phyloP scores from a whole-genome alignment of 2,888 invertebrate genomes.

The Ormyrus nitidulus region DNA sequence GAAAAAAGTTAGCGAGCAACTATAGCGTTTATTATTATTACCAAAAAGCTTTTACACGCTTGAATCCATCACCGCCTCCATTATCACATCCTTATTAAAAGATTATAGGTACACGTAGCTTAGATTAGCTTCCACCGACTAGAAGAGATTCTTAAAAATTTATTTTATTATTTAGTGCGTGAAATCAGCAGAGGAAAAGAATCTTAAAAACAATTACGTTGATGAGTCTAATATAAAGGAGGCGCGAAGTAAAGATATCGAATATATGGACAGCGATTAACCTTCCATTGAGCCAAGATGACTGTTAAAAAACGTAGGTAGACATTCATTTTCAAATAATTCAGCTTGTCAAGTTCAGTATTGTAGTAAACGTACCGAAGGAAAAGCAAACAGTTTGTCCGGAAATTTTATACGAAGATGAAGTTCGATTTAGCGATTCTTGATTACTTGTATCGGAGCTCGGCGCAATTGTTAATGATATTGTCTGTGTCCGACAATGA shows the following conservation, averaged over 20 bases:
- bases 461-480: constrained; percentile 42
- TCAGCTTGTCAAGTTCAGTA: constrained; percentile 60
- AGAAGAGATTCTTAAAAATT: constrained; percentile 23
- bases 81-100: constrained; percentile 7
- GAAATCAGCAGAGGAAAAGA: constrained; percentile 72
- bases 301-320: constrained; percentile 56
- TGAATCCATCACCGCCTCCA: background rate
- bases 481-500: constrained; percentile 38
- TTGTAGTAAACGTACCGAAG: constrained; percentile 57
- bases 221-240: constrained; percentile 72
- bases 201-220: constrained; percentile 71
- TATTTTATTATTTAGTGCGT: constrained; percentile 68
- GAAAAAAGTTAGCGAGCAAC: no score
- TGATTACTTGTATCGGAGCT: constrained; percentile 38
- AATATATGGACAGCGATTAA: constrained; percentile 72
- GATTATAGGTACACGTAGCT: constrained; percentile 22
- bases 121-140: constrained; percentile 8
- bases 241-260: constrained; percentile 65
- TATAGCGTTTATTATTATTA: no score
- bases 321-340: constrained; percentile 60
- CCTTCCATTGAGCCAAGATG: constrained; percentile 57
- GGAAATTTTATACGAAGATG: constrained; percentile 61
- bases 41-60: no score
- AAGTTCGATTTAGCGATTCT: constrained; percentile 63
- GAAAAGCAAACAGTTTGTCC: constrained; percentile 47